These are phyloP conservation scores for Coendou prehensilis DNA, from an alignment of 2,797 vertebrate genomes.

Conservation along the genomic window DNA sequence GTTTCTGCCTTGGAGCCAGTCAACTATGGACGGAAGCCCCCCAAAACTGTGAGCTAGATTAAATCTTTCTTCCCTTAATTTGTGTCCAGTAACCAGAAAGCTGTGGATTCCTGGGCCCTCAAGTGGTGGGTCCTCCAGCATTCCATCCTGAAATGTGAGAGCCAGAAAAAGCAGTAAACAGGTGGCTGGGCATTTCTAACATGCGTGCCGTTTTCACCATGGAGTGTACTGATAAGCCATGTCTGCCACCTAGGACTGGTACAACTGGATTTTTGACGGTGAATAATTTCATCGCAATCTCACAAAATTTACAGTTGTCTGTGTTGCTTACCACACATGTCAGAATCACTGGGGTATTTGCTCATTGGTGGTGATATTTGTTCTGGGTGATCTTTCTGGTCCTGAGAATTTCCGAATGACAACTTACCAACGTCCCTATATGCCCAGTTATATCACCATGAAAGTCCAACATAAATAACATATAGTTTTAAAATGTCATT, in stretches of 20 bases:
- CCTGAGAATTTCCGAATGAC: neutral
- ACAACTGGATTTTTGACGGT: neutral
- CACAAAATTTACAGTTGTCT: neutral
- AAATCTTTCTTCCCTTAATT: neutral
- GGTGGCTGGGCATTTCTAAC: neutral
- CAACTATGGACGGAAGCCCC: neutral
- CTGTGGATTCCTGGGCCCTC: neutral
- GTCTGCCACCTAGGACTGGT: neutral
- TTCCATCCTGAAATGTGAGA: neutral
- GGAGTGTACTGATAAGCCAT: neutral
- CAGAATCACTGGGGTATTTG: neutral
- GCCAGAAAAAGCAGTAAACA: neutral
- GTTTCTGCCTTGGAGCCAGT: neutral
- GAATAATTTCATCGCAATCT: neutral
- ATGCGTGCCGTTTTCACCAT: neutral
- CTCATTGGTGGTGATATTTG: neutral
- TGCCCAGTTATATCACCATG: neutral
- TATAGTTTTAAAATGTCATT: neutral
- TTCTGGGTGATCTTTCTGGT: neutral
- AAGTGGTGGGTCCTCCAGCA: accelerated
- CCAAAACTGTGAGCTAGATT: neutral
- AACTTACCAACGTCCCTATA: neutral
- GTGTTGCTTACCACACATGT: neutral
- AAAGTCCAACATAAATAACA: neutral
- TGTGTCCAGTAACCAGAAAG: neutral